These are phyloP conservation scores for Galaxias olidus DNA, from an alignment of 2,797 vertebrate species.

Conservation along the genomic window DNA sequence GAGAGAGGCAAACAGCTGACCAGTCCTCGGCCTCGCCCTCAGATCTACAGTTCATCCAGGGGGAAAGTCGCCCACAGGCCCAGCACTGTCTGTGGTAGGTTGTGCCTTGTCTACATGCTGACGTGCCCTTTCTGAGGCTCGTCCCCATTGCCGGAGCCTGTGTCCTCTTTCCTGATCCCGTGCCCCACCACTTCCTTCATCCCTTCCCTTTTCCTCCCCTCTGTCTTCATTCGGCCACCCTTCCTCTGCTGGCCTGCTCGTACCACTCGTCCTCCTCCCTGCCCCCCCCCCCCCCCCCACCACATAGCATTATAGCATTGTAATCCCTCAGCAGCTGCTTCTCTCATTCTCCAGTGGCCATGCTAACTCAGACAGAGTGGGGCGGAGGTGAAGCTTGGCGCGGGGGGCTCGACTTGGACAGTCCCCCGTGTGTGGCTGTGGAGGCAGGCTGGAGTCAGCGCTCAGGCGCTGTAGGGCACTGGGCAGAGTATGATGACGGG, in stretches of 20 bases:
- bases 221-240: not conserved
- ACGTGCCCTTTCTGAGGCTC: no score
- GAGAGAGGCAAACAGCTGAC: slow-evolving; percentile 68
- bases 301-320: slow-evolving; percentile 32
- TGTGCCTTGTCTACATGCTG: no score
- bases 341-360: slow-evolving; percentile 29
- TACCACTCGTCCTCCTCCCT: not conserved
- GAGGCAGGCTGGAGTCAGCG: slow-evolving; percentile 3
- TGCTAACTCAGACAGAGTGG: not conserved
- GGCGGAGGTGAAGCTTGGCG: not conserved
- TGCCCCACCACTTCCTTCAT: not conserved
- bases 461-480: slow-evolving; percentile 5
- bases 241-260: not conserved
- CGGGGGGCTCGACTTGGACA: not conserved
- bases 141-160: not conserved
- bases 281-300: slow-evolving; percentile 10
- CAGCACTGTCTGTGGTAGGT: no score
- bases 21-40: slow-evolving; percentile 1
- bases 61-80: no score
- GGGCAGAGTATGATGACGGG: slow-evolving; percentile 9
- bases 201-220: not conserved
- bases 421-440: not conserved
- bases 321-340: slow-evolving; percentile 46
- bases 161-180: not conserved
- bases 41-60: not conserved